Conservation (phyloP, 2,888 invertebrate genomes). For the Netelia inedita region DNA sequence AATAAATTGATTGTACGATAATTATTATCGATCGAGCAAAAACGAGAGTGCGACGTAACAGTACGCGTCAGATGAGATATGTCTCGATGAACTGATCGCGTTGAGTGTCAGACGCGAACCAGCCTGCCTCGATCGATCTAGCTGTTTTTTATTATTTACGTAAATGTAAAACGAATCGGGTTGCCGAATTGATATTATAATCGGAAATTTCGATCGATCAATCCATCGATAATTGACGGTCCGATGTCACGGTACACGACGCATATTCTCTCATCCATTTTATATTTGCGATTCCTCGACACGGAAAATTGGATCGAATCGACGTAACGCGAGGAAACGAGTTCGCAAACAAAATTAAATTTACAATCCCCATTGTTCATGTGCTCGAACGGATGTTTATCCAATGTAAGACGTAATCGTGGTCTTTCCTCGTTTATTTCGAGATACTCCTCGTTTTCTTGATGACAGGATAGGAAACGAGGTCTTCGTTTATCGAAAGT, state of each 20-base stretch:
- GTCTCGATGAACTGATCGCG: too few relatives aligned
- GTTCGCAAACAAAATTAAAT: background rate
- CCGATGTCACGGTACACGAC: background rate
- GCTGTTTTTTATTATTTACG: too few relatives aligned
- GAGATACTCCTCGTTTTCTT: background rate
- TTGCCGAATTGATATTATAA: background rate
- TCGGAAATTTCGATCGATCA: background rate
- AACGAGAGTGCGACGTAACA: too few relatives aligned
- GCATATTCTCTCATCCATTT: background rate
- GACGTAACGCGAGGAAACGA: background rate
- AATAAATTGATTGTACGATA: too few relatives aligned
- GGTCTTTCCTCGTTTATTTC: background rate
- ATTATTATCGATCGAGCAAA: too few relatives aligned
- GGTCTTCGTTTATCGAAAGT: background rate
- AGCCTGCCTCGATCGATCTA: too few relatives aligned
- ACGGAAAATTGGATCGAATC: background rate
- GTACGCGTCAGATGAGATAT: too few relatives aligned
- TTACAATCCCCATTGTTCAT: constrained; percentile 10
- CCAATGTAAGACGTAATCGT: background rate
- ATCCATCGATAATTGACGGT: background rate
- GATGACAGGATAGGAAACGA: background rate
- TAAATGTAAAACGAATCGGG: background rate
- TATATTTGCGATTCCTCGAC: background rate
- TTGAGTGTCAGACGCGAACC: too few relatives aligned
- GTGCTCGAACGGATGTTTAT: background rate